These are phyloP conservation scores for Chymomyza costata DNA, from an alignment of 1,140 invertebrate species.

Conservation along the genomic window DNA sequence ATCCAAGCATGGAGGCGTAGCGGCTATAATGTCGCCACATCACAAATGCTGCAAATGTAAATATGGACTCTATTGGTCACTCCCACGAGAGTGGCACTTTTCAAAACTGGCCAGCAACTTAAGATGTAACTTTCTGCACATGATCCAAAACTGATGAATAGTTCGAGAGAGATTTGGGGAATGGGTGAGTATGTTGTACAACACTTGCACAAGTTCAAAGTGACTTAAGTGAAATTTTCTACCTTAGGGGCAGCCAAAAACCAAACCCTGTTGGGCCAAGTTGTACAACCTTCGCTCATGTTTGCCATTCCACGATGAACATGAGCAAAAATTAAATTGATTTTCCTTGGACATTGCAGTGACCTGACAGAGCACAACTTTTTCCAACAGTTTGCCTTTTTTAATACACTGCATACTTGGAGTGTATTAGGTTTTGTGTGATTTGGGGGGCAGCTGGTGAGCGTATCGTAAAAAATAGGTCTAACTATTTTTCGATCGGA, in stretches of 20 bases:
- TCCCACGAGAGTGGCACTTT: constrained; percentile 24
- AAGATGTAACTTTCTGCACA: constrained; percentile 47
- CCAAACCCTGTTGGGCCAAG: neutral
- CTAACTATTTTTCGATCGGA: no score
- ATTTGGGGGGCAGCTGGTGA: no score
- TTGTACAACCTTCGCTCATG: constrained; percentile 1
- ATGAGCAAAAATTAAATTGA: constrained; percentile 69
- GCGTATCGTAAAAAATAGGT: no score
- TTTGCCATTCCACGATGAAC: constrained; percentile 32
- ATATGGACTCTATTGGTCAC: constrained; percentile 54
- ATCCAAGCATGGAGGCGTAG: neutral
- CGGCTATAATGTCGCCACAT: constrained; percentile 25
- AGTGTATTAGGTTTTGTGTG: no score
- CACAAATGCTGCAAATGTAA: constrained; percentile 51
- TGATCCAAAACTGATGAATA: constrained; percentile 8
- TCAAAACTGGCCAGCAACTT: constrained; percentile 51
- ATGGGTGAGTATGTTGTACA: no score
- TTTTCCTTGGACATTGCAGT: constrained; percentile 52
- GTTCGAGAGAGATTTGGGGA: neutral
- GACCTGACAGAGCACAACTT: constrained; percentile 27
- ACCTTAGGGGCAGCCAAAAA: constrained; percentile 24
- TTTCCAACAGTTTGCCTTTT: constrained; percentile 19
- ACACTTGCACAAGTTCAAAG: constrained; percentile 48
- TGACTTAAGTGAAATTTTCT: constrained; percentile 69
- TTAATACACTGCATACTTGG: no score